Evolutionary conservation across 1,140 invertebrate species (phyloP).

Genomic region (Drosophila kepulauana): DNA sequence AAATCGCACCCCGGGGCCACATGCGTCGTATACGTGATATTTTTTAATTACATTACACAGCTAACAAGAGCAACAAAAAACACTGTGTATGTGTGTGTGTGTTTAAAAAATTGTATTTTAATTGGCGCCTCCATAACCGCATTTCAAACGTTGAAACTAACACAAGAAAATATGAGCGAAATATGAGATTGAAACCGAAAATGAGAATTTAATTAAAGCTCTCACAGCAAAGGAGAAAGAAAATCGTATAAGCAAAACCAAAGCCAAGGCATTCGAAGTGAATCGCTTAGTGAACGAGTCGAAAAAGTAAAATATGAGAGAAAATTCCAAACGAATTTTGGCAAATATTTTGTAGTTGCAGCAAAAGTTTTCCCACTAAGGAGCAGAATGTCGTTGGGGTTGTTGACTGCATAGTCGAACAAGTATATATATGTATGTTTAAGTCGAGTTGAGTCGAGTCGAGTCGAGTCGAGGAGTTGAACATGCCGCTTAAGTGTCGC

Average conservation of each 20-base stretch:
- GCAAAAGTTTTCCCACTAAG: conserved; percentile 48
- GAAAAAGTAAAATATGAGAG: conserved; percentile 26
- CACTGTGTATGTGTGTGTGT: conserved; percentile 30
- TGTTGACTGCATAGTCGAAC: conserved; percentile 14
- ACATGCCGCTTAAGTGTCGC: conserved; percentile 48
- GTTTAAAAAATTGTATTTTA: conserved; percentile 67
- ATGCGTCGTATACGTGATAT: conserved; percentile 80
- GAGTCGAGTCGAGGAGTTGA: conserved; percentile 7
- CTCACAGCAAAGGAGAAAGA: conserved; percentile 3
- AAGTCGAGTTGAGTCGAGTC: background rate
- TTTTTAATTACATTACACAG: conserved; percentile 77
- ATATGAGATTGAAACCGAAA: conserved; percentile 30
- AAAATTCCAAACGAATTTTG: conserved; percentile 68
- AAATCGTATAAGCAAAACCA: conserved; percentile 29
- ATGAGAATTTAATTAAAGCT: conserved; percentile 76
- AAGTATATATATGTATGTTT: too few species aligned
- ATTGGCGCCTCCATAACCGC: conserved; percentile 45
- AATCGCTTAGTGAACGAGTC: background rate
- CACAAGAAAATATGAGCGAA: conserved; percentile 41
- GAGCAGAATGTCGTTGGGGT: background rate
- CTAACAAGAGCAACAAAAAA: background rate
- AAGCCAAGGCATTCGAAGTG: conserved; percentile 4
- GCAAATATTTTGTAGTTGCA: conserved; percentile 72
- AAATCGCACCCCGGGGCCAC: conserved; percentile 67
- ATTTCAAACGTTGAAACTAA: conserved; percentile 25